Evolutionary conservation across 2,888 invertebrate species (phyloP).

Genomic region (Limnephilus lunatus): DNA sequence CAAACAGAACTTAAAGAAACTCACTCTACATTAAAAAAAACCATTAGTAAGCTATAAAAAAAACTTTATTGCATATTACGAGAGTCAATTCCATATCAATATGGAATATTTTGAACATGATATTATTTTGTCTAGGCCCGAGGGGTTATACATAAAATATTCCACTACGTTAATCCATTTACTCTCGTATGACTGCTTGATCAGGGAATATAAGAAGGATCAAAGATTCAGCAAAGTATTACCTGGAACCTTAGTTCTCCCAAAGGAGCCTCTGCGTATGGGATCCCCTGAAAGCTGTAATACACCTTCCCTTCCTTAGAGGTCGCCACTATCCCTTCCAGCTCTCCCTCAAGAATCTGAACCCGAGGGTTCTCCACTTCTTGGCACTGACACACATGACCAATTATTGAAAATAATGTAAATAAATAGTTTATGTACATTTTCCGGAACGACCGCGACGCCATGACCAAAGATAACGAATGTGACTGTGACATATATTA

Average conservation of each 20-base stretch:
- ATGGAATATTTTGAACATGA: no score
- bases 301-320: conserved; percentile 71
- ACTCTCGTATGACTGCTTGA: no score
- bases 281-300: conserved; percentile 73
- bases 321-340: conserved; percentile 71
- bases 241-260: conserved; percentile 71
- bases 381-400: not conserved
- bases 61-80: no score
- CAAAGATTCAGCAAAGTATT: not conserved
- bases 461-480: not conserved
- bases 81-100: no score
- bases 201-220: no score
- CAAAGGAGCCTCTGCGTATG: conserved; percentile 71
- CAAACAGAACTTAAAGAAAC: no score
- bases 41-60: no score
- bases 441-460: not conserved
- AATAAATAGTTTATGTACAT: not conserved
- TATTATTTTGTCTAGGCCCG: no score
- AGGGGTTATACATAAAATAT: no score
- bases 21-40: no score
- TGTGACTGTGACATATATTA: not conserved
- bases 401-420: not conserved
- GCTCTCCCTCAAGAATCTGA: conserved; percentile 70
- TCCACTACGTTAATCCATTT: no score
- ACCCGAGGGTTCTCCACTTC: conserved; percentile 67